Percentiles rank a stretch among this genome's conserved stretches.
Conservation (phyloP, 2,113 vertebrate species). For the Dicrurus megarhynchus region DNA sequence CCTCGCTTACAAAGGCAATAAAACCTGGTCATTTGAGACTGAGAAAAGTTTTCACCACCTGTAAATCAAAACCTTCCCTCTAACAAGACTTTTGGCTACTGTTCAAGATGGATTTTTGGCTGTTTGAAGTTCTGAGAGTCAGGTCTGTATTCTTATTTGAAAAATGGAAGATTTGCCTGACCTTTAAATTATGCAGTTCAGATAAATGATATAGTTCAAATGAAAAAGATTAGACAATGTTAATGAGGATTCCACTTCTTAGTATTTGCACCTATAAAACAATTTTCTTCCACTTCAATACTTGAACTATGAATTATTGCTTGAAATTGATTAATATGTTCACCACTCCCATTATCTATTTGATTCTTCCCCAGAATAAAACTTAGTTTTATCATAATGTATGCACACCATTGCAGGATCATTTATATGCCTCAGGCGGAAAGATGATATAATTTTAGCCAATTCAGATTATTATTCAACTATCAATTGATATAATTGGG, state of each 20-base stretch:
- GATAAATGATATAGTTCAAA: conserved; percentile 15
- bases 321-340: conserved; percentile 56
- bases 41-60: neutral
- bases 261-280: conserved; percentile 53
- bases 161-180: conserved; percentile 30
- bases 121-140: neutral
- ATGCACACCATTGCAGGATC: neutral
- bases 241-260: conserved; percentile 30
- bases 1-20: neutral
- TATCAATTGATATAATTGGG: conserved; percentile 7
- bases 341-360: conserved; percentile 1
- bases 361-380: conserved; percentile 10
- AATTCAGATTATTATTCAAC: conserved; percentile 49
- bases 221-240: conserved; percentile 20
- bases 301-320: conserved; percentile 29
- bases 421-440: conserved; percentile 32
- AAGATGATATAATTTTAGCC: conserved; percentile 22
- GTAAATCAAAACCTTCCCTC: neutral
- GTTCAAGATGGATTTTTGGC: neutral
- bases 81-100: neutral
- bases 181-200: conserved; percentile 44
- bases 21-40: neutral
- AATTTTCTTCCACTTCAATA: conserved; percentile 13
- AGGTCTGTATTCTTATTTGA: neutral
- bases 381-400: conserved; percentile 30